Base-by-base conservation (phyloP, 2,797 vertebrate species). In the Hoplostethus mediterraneus region DNA sequence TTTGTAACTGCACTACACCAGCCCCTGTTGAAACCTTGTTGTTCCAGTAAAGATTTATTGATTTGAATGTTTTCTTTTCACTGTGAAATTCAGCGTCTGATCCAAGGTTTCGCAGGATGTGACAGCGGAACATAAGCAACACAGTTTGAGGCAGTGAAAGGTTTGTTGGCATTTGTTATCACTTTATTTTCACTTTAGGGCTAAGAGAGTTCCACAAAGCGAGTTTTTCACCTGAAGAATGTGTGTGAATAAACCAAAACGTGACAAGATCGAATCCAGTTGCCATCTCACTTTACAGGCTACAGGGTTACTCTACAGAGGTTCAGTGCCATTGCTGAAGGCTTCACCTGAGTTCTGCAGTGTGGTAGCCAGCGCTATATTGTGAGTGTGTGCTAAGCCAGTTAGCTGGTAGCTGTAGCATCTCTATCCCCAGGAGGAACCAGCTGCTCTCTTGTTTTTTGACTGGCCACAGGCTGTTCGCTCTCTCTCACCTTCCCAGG, bases 401-500 rank as follows among this genome's bases (percentile, higher is more conserved):
- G 70, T 66, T 65, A 66, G 53, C 68, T 60, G 31, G 60, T 59
- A 28, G 28, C 28, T 28, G 11, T 6, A 72, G 79, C 73, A 62
- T 62, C 85, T 84, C 63, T 8, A 55, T 79, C 59, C 83, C 66
- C 78, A 13, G 9, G 80, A 65, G 83, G 84, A 84, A 81, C 73
- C 87, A 90, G 90, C 83, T 91, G 90, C 69, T 87, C 61, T 38
- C 82, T 76, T 84, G 68, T 72, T 89, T 79, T 61, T 70, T 73
- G 69, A 75, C 79, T 84, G 84, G 77, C 75, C 63, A 66, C 86
- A 85, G 85, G 78, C 85, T 90, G 75, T 84, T 87, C 66, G 49
- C 68, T 71, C 64, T 45, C 54, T 31, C 17, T 47, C 12, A 2
- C 67, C 62, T 55, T 88, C 90, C 75, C 79, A 13, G 61, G 83